A percentile compares a stretch with the other conserved stretches of the same genome.
Conservation (phyloP, 1,140 invertebrate genomes). For the Tetramorium parvispinum region DNA sequence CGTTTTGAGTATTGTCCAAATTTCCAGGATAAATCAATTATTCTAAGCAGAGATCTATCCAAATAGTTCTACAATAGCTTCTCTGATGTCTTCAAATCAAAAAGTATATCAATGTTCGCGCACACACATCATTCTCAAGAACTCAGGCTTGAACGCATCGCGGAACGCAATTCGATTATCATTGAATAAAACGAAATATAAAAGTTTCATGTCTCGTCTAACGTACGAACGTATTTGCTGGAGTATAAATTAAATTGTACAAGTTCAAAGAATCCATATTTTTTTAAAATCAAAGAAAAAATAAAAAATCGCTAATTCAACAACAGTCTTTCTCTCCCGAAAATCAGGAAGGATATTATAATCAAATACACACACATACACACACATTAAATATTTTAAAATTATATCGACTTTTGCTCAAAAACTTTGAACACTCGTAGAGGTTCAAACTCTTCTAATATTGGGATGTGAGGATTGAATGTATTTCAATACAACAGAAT, state of each 20-base stretch:
- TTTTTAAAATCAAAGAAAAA: not conserved
- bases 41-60: not conserved
- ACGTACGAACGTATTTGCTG: slow-evolving; percentile 34
- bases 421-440: not conserved
- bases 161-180: not conserved
- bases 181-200: slow-evolving; percentile 34
- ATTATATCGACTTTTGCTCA: not conserved
- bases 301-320: not conserved
- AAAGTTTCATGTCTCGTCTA: not conserved
- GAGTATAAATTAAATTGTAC: not conserved
- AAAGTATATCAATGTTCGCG: not conserved
- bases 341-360: not conserved
- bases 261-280: no score
- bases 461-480: not conserved
- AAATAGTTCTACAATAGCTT: slow-evolving; percentile 9
- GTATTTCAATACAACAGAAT: slow-evolving; percentile 15
- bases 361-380: not conserved
- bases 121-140: not conserved
- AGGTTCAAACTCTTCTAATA: not conserved
- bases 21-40: not conserved
- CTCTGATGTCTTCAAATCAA: not conserved
- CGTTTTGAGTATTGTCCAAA: not conserved
- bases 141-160: not conserved
- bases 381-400: not conserved
- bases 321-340: not conserved